These are phyloP conservation scores for Tiliacea aurago DNA, from an alignment of 2,888 invertebrate genomes.

Conservation along the genomic window DNA sequence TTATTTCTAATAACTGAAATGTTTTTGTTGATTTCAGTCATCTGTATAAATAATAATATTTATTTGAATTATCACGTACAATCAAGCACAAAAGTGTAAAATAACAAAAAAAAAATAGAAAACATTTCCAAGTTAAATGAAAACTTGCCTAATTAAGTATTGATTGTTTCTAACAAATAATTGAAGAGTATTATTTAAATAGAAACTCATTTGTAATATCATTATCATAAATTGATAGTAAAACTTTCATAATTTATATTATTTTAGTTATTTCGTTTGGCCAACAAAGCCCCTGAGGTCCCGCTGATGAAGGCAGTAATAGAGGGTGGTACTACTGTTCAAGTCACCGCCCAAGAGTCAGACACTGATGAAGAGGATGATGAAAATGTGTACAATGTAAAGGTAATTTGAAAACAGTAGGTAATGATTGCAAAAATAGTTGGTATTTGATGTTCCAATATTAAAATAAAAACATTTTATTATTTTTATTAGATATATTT, in stretches of 20 bases:
- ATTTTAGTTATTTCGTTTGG: slow-evolving; percentile 67
- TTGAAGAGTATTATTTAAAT: background rate
- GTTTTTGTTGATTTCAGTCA: background rate
- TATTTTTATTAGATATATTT: too few relatives aligned
- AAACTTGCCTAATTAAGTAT: background rate
- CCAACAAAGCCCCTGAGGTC: slow-evolving; percentile 61
- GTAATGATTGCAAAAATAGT: background rate
- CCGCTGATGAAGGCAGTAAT: slow-evolving; percentile 78
- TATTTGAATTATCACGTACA: background rate
- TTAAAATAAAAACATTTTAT: too few relatives aligned
- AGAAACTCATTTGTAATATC: background rate
- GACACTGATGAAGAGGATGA: slow-evolving; percentile 83
- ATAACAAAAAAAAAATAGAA: background rate
- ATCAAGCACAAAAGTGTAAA: background rate
- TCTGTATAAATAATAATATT: background rate
- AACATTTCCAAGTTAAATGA: background rate
- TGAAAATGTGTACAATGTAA: slow-evolving; percentile 83
- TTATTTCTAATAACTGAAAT: background rate
- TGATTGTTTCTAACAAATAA: background rate
- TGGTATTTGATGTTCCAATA: background rate
- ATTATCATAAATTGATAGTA: background rate
- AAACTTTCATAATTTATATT: slow-evolving; percentile 1
- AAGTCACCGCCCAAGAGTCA: slow-evolving; percentile 82
- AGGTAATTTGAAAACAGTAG: slow-evolving; percentile 72
- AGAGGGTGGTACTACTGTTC: slow-evolving; percentile 83